Conservation (phyloP, 2,113 vertebrate species). For the Centropus unirufus region DNA sequence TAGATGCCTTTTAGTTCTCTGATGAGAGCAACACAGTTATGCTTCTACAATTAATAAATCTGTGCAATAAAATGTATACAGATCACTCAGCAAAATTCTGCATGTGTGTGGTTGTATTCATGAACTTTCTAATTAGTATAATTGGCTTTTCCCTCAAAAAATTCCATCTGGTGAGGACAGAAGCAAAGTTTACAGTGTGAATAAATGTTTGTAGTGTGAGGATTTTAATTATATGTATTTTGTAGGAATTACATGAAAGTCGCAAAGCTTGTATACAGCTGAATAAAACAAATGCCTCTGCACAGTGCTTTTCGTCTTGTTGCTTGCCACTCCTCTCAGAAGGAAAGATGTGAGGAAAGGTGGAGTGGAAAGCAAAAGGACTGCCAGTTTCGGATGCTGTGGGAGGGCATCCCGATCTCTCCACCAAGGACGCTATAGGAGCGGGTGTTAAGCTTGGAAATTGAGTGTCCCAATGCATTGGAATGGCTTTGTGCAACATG, state of each 20-base stretch:
- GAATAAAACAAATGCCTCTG: background rate
- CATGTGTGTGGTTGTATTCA: background rate
- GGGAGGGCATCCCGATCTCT: background rate
- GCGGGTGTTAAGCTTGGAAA: background rate
- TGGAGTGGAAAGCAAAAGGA: background rate
- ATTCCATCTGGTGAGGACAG: background rate
- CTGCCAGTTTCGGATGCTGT: background rate
- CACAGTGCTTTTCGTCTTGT: background rate
- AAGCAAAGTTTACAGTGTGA: background rate
- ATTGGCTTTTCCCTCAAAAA: constrained; percentile 7
- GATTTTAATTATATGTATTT: background rate
- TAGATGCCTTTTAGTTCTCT: background rate
- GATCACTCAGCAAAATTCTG: background rate
- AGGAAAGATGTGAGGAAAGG: background rate
- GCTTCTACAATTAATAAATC: background rate
- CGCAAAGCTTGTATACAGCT: background rate
- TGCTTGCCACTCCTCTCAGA: background rate
- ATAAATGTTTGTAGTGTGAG: background rate
- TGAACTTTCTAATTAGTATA: background rate
- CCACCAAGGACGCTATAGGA: background rate
- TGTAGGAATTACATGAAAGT: background rate
- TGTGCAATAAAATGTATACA: background rate
- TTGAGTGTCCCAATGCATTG: accelerated
- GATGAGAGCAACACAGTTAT: background rate
- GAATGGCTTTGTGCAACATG: background rate